Evolutionary conservation across 2,797 vertebrate species (phyloP), one percentile per base, ranked within the genome.

Genomic region (Sylvilagus floridanus): DNA sequence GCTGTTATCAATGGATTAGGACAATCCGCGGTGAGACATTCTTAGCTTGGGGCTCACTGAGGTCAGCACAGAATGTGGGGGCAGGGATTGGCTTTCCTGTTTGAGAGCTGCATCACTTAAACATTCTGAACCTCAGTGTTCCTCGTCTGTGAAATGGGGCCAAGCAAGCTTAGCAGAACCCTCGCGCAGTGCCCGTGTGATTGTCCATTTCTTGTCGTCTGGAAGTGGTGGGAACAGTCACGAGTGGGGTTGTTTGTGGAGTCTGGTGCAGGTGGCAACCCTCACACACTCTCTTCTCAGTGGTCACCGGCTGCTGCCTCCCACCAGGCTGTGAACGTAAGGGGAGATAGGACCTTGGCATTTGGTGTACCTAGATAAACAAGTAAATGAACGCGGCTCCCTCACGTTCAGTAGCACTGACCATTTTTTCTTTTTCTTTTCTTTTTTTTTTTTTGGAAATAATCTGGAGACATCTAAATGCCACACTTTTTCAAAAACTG

Each of bases 281-380:
- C 30, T 72, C 7, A 57, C 1, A 17, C 0, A 7, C 42, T 71
- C 7, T 30, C 42, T 66, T 85, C 22, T 72, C 47, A 37, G 22
- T 47, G 14, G 71, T 83, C 30, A 57, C 8, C 17, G 11, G n/a
- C 13, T 22, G 13, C n/a, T 72, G 68, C 0, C 0, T 63, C 60
- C 96, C n/a, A 90, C 8, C n/a, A n/a, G 88, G 86, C 35, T 79
- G n/a, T 47, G 50, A 71, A 93, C 84, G 91, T 77, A 93, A 84
- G 26, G 35, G 30, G 26, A 52, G 57, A 17, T 2, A 28, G 60
- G 71, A 17, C 30, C 32, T 60, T 63, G 22, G 7, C 68, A 28
- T 69, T 9, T 82, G 75, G 28, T 2, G 10, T 24, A 32, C 82
- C 71, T 88, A 86, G 79, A 52, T 73, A 65, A 83, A 19, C 24